Conservation (phyloP, 2,888 invertebrate genomes). For the Apoderus coryli region DNA sequence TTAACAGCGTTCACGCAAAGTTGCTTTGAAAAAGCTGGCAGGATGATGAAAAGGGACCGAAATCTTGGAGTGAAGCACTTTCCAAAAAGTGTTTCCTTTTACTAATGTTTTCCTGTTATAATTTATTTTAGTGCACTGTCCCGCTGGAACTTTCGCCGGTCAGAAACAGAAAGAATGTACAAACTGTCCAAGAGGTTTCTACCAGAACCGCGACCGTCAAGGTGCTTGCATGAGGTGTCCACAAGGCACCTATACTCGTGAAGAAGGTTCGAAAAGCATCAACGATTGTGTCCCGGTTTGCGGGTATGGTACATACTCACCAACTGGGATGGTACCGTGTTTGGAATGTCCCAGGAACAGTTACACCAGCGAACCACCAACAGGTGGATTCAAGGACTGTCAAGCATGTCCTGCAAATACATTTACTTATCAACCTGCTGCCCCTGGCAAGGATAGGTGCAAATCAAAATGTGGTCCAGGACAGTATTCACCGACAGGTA, state of each 20-base stretch:
- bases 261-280: constrained; percentile 76
- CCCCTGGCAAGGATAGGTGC: constrained; percentile 67
- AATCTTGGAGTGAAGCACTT: too few relatives aligned
- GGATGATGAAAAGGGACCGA: too few relatives aligned
- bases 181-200: constrained; percentile 82
- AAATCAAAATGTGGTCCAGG: constrained; percentile 82
- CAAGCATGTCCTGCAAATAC: constrained; percentile 82
- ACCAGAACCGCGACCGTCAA: constrained; percentile 85
- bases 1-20: too few relatives aligned
- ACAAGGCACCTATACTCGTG: constrained; percentile 80
- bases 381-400: constrained; percentile 85
- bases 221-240: constrained; percentile 84
- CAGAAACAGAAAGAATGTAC: constrained; percentile 85
- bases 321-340: constrained; percentile 86
- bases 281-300: constrained; percentile 86
- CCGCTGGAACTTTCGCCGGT: constrained; percentile 87
- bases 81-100: too few relatives aligned
- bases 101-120: too few relatives aligned
- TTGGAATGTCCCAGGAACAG: constrained; percentile 88
- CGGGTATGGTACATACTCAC: constrained; percentile 91
- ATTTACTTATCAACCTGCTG: constrained; percentile 85
- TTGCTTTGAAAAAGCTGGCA: too few relatives aligned
- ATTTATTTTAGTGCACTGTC: constrained; percentile 75
- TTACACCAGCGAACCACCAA: constrained; percentile 75
- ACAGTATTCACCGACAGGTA: constrained; percentile 73